Evolutionary conservation across 2,888 invertebrate species (phyloP).

Genomic region (Noctua pronuba): DNA sequence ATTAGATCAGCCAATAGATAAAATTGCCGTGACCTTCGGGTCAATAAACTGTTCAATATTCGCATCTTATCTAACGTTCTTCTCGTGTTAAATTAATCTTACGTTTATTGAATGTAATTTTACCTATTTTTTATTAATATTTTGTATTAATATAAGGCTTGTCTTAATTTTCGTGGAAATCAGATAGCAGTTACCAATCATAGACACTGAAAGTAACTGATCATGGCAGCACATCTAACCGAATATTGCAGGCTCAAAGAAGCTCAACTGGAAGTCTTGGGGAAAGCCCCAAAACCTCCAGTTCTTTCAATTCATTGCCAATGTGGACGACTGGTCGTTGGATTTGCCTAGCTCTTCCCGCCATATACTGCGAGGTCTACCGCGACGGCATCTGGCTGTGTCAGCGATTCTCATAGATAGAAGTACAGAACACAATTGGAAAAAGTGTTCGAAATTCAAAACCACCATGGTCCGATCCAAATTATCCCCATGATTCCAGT

Average conservation of each 20-base stretch:
- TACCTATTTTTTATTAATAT: background rate
- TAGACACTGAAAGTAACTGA: background rate
- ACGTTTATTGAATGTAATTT: slow-evolving; percentile 11
- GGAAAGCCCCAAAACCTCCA: background rate
- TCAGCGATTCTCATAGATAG: no score
- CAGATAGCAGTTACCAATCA: background rate
- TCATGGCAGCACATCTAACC: background rate
- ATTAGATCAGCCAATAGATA: slow-evolving; percentile 41
- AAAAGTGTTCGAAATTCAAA: no score
- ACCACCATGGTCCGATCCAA: no score
- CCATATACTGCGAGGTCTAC: no score
- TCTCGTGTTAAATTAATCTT: slow-evolving; percentile 20
- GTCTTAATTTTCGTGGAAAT: background rate
- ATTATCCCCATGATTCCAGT: no score
- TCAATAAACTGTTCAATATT: slow-evolving; percentile 24
- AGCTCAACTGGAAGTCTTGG: no score
- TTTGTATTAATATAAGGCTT: no score
- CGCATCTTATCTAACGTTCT: slow-evolving; percentile 28
- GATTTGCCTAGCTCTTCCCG: no score
- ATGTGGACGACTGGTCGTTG: background rate
- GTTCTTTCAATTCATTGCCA: background rate
- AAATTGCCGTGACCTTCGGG: slow-evolving; percentile 31
- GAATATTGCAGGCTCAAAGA: no score
- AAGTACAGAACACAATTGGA: no score
- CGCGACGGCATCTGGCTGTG: no score